Percentiles rank a stretch among this genome's conserved stretches.
These are phyloP conservation scores for Hirtodrosophila confusa DNA, from an alignment of 2,888 invertebrate species.

Conservation along the genomic window DNA sequence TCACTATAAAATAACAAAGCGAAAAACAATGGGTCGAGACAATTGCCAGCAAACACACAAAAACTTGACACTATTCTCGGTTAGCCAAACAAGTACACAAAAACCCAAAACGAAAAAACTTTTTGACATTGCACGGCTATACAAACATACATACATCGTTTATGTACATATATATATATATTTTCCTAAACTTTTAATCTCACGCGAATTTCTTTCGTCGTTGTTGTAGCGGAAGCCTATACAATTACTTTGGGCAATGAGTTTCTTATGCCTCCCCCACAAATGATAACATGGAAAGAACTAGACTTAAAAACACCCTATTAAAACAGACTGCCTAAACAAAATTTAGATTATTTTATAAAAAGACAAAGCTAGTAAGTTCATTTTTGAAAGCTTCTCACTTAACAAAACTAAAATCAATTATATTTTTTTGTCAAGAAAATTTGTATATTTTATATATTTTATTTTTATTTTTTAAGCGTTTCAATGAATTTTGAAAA, in stretches of 20 bases:
- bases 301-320: conserved; percentile 13
- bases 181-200: conserved; percentile 60
- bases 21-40: conserved; percentile 36
- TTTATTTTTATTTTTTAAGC: too few relatives aligned
- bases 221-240: conserved; percentile 9
- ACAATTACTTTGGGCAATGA: conserved; percentile 25
- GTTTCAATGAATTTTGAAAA: too few relatives aligned
- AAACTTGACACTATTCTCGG: conserved; percentile 65
- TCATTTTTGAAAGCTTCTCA: too few relatives aligned
- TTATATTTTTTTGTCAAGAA: too few relatives aligned
- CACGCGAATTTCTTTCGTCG: conserved; percentile 41
- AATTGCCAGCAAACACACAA: conserved; percentile 50
- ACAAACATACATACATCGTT: conserved; percentile 14
- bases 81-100: conserved; percentile 37
- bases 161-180: conserved; percentile 1
- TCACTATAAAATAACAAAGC: conserved; percentile 26
- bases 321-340: not conserved
- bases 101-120: conserved; percentile 48
- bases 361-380: too few relatives aligned
- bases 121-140: conserved; percentile 55
- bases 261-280: conserved; percentile 11
- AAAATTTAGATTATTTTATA: too few relatives aligned
- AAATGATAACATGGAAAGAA: conserved; percentile 1
- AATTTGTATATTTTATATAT: too few relatives aligned
- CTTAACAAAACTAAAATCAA: too few relatives aligned